A percentile compares a stretch with the other conserved stretches of the same genome.
Conservation (phyloP, 1,140 invertebrate genomes). For the Bombus pascuorum region DNA sequence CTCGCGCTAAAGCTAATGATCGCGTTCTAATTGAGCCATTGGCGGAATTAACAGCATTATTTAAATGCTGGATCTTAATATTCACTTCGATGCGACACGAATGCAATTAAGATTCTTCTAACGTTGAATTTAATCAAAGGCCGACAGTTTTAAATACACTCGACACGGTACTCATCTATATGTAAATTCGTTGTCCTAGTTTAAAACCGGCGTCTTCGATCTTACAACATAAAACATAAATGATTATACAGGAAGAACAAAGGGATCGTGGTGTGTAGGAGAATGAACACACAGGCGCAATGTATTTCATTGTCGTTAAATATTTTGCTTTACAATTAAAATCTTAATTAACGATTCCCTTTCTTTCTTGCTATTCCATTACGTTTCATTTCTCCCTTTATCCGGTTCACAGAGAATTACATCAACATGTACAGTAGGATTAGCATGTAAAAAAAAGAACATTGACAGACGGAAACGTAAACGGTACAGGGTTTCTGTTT, state of each 20-base stretch:
- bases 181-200: not conserved
- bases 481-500: not conserved
- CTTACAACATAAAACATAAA: not conserved
- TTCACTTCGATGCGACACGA: not conserved
- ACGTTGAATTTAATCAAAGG: not conserved
- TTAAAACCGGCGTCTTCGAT: not conserved
- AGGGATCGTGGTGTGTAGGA: slow-evolving; percentile 9
- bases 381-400: slow-evolving; percentile 43
- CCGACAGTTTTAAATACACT: not conserved
- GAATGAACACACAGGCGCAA: slow-evolving; percentile 62
- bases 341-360: slow-evolving; percentile 66
- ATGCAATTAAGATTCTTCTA: not conserved
- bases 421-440: not conserved
- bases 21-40: slow-evolving; percentile 21
- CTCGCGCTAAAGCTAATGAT: not conserved
- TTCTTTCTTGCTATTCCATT: slow-evolving; percentile 37
- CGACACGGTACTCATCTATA: not conserved
- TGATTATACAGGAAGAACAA: not conserved
- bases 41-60: not conserved
- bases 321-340: slow-evolving; percentile 73
- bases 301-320: slow-evolving; percentile 66
- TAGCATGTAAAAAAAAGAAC: not conserved
- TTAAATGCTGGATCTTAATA: not conserved
- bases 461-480: slow-evolving; percentile 13
- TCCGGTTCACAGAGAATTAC: slow-evolving; percentile 36